Base-by-base conservation (phyloP, 2,797 vertebrate species). In the Odontamblyopus rebecca region DNA sequence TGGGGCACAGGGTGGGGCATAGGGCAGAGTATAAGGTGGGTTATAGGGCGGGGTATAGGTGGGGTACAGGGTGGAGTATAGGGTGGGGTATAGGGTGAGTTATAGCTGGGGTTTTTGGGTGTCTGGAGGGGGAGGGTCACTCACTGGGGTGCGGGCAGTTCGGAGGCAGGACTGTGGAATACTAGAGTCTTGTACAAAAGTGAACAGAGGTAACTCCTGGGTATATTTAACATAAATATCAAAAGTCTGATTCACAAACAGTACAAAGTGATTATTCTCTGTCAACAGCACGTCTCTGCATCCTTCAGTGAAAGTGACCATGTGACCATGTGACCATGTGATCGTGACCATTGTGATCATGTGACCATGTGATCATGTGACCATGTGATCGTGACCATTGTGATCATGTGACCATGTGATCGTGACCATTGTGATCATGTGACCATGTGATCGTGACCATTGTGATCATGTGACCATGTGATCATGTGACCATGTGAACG, bases 201-300 rank as follows among this genome's bases (percentile, higher is more conserved):
- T 86, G 85, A 91, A 95, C 91, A 93, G 93, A 95, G 94, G 93
- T 94, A 38, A 94, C 93, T 94, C 89, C 91, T 94, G 90, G 90
- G 94, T 94, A 94, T 94, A 94, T 93, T 93, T 92, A 94, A 94
- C 94, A 95, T 93, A 94, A 95, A 94, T 95, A 94, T 93, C 93
- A 94, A 94, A 94, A 92, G 82, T 90, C 90, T 89, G 92, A 92
- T 91, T 65, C 93, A 94, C 93, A 93, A 94, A 92, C 65, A 53
- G 91, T 94, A 95, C 93, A 94, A 93, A 94, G 89, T 91, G 82
- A 91, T 91, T 79, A 90, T 92, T 90, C 88, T 90, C 94, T 94
- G 93, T 93, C 91, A 75, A 93, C 91, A 90, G 91, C 88, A 92
- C 88, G 88, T 92, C 84, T 91, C 60, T 75, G 89, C 79, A 88